These are phyloP conservation scores for Lophura nycthemera DNA, from an alignment of 2,113 vertebrate genomes.

Conservation along the genomic window DNA sequence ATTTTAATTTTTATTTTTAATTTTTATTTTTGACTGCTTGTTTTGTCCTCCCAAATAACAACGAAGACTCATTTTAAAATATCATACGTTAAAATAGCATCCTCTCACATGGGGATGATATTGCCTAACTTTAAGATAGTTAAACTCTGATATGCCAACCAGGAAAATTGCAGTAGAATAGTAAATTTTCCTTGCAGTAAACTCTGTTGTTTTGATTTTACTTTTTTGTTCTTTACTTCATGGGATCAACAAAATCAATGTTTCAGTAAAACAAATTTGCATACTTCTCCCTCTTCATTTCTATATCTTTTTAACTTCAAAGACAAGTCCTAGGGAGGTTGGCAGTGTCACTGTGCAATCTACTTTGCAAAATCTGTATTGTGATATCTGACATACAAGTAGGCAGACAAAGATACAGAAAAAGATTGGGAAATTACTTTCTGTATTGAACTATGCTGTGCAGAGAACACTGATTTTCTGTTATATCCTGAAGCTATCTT, in stretches of 20 bases:
- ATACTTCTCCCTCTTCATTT: neutral
- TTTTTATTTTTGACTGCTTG: accelerated
- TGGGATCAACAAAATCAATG: conserved; percentile 4
- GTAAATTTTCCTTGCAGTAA: neutral
- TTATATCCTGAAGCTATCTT: conserved; percentile 47
- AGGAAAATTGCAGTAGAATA: neutral
- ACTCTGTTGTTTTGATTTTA: neutral
- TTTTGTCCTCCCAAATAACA: neutral
- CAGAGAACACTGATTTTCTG: conserved; percentile 40
- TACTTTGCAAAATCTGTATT: conserved; percentile 18
- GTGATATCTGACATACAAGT: conserved; percentile 4
- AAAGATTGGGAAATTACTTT: conserved; percentile 53
- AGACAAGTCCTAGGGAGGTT: neutral
- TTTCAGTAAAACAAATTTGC: neutral
- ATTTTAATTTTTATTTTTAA: no score
- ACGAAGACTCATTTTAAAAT: neutral
- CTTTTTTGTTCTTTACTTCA: neutral
- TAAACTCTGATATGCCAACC: neutral
- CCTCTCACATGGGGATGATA: neutral
- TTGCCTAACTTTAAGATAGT: neutral
- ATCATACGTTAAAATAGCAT: neutral
- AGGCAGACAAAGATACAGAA: conserved; percentile 26
- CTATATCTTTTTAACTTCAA: conserved; percentile 14
- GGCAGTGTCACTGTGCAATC: conserved; percentile 1
- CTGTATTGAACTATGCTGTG: neutral